Evolutionary conservation across 1,140 invertebrate genomes (phyloP), one percentile per base, ranked within the genome.

Genomic region (Luehdorfia chinensis): DNA sequence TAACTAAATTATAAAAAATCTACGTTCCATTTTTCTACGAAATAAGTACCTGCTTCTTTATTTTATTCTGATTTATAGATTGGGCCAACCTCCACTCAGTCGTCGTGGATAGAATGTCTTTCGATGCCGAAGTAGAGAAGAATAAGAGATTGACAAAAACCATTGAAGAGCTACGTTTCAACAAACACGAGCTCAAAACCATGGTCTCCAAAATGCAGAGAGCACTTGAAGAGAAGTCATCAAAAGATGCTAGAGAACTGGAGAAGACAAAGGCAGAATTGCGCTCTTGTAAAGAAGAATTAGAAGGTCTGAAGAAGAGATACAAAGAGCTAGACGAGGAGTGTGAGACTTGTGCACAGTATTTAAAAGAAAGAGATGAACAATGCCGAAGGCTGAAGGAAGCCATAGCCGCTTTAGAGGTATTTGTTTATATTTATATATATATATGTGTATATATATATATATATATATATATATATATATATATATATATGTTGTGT

Each of bases 61-160:
- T n/a, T n/a, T n/a, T n/a, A n/a, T n/a, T n/a, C n/a, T n/a, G n/a
- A n/a, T 44, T 47, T 59, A n/a, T 47, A 83, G 81, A 85, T 51
- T 85, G 81, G 81, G 43, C 67, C 0, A 84, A 84, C 36, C 59
- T 84, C 0, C 81, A 85, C 30, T 71, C 81, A 0, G 65, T 84
- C 8, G 81, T 85, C 0, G 81, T 85, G 3, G 81, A 85, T 18
- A 67, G 79, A 9, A 85, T 85, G 81, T 85, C 81, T 0, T 85
- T 64, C 52, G 71, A 85, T 47, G 75, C 67, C 0, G 79, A 78
- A 51, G 72, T 84, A 0, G 81, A 86, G 13, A 84, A 80, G 33
- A 84, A 80, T 47, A 84, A 81, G 50, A 67, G 54, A n/a, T 39
- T 84, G 4, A 70, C 66, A 1, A 72, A 65, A 15, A 51, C 50